phyloP scores from a whole-genome alignment of 2,113 vertebrate species.

The Petrocephalus microphthalmus region DNA sequence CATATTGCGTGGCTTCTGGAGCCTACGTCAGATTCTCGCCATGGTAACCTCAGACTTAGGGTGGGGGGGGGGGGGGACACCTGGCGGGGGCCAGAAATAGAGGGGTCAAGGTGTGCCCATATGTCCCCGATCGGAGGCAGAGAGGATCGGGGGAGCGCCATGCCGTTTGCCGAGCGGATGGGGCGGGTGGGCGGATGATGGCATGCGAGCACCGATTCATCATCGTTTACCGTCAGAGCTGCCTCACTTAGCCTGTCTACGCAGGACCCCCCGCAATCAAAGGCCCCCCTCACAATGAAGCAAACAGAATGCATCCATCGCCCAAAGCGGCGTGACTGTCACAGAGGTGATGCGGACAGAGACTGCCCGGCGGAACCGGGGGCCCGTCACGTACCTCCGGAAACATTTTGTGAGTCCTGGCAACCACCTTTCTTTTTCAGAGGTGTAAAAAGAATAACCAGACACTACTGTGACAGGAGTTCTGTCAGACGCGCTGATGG shows the following conservation, averaged over 20 bases:
- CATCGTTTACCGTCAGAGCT: conserved; percentile 56
- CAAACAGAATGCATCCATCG: background rate
- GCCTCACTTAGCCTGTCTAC: conserved; percentile 28
- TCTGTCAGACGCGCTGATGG: background rate
- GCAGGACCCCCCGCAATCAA: conserved; percentile 24
- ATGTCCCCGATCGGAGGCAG: conserved; percentile 39
- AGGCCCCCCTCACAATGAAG: background rate
- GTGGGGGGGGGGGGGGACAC: conserved; percentile 6
- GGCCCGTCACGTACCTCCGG: background rate
- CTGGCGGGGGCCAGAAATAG: conserved; percentile 44
- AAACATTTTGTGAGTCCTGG: background rate
- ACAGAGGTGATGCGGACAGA: background rate
- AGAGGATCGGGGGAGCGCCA: conserved; percentile 44
- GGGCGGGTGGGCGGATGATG: conserved; percentile 25
- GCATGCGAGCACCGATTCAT: conserved; percentile 48
- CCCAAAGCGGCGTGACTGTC: background rate
- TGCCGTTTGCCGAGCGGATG: conserved; percentile 11
- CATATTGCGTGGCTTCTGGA: conserved; percentile 8
- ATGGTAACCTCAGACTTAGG: background rate
- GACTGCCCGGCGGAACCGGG: background rate
- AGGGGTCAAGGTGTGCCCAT: conserved; percentile 53
- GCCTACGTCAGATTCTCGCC: background rate
- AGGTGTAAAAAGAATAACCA: conserved; percentile 16
- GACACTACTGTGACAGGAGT: conserved; percentile 17
- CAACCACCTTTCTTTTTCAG: background rate